These are phyloP conservation scores for Arctia plantaginis DNA, from an alignment of 2,888 invertebrate genomes.

Conservation along the genomic window DNA sequence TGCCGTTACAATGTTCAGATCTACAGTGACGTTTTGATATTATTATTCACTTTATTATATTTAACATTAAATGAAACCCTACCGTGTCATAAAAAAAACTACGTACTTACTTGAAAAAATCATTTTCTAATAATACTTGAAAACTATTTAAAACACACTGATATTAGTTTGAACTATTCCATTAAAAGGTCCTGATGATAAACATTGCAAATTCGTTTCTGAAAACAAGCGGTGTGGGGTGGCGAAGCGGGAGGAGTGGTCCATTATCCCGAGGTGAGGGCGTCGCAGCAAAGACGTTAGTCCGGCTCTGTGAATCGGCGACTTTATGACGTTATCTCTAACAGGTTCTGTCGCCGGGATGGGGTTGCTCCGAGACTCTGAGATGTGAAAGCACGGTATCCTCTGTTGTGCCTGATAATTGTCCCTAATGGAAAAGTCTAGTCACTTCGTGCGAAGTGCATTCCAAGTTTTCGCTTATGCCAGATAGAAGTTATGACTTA, in stretches of 20 bases:
- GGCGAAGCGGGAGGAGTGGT: slow-evolving; percentile 63
- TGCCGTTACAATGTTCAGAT: neutral
- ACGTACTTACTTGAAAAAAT: neutral
- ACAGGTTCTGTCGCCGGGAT: slow-evolving; percentile 79
- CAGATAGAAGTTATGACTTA: slow-evolving; percentile 82
- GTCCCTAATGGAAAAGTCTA: slow-evolving; percentile 86
- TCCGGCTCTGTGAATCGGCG: slow-evolving; percentile 82
- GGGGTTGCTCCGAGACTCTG: slow-evolving; percentile 60
- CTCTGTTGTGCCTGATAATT: slow-evolving; percentile 85
- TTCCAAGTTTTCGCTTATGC: slow-evolving; percentile 82
- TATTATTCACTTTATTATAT: neutral
- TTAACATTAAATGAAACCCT: neutral
- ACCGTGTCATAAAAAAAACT: neutral
- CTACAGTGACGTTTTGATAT: neutral
- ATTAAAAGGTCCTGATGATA: slow-evolving; percentile 35
- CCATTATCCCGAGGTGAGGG: slow-evolving; percentile 82
- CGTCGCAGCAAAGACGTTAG: slow-evolving; percentile 82
- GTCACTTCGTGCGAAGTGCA: slow-evolving; percentile 83
- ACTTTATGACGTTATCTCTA: slow-evolving; percentile 86
- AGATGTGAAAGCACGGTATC: slow-evolving; percentile 75
- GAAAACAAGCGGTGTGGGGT: slow-evolving; percentile 32
- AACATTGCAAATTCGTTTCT: slow-evolving; percentile 52
- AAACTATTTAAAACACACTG: neutral
- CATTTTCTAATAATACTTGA: neutral
- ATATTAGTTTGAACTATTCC: slow-evolving; percentile 15